Conservation (phyloP, 2,797 vertebrate species). For the Sebastes diaconus region DNA sequence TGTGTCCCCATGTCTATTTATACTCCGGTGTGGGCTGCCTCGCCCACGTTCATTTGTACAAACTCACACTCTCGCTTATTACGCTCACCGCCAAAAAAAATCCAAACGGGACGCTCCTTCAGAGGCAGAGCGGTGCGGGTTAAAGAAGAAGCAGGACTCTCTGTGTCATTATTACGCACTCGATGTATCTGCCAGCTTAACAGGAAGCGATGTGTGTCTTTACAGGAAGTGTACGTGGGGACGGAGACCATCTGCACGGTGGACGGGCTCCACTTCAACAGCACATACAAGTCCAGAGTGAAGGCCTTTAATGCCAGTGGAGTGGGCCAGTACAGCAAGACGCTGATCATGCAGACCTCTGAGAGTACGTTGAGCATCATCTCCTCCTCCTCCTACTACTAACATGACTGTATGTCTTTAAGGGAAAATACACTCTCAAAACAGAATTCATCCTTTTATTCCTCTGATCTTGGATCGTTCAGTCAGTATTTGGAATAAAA, state of each 20-base stretch:
- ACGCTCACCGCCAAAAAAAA: background rate
- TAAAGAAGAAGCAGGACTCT: background rate
- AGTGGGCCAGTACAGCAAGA: conserved; percentile 98
- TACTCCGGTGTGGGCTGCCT: conserved; percentile 44
- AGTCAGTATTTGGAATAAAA: background rate
- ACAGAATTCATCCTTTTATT: conserved; percentile 13
- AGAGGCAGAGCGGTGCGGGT: background rate
- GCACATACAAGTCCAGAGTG: conserved; percentile 95
- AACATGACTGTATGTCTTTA: background rate
- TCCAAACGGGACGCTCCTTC: conserved; percentile 19
- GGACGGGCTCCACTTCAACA: conserved; percentile 98
- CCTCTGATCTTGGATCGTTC: background rate
- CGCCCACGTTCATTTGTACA: conserved; percentile 52
- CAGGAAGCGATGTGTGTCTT: conserved; percentile 37
- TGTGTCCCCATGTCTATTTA: conserved; percentile 62
- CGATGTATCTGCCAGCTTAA: conserved; percentile 16
- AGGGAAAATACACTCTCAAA: background rate
- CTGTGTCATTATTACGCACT: conserved; percentile 21
- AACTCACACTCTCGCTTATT: conserved; percentile 36
- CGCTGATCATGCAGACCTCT: conserved; percentile 94
- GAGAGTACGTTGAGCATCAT: conserved; percentile 86
- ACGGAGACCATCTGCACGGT: conserved; percentile 98
- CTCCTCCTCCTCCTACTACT: background rate
- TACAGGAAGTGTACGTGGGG: conserved; percentile 97
- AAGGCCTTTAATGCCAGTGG: conserved; percentile 97